Conservation (phyloP, 2,113 vertebrate genomes). For the Callocephalon fimbriatum region DNA sequence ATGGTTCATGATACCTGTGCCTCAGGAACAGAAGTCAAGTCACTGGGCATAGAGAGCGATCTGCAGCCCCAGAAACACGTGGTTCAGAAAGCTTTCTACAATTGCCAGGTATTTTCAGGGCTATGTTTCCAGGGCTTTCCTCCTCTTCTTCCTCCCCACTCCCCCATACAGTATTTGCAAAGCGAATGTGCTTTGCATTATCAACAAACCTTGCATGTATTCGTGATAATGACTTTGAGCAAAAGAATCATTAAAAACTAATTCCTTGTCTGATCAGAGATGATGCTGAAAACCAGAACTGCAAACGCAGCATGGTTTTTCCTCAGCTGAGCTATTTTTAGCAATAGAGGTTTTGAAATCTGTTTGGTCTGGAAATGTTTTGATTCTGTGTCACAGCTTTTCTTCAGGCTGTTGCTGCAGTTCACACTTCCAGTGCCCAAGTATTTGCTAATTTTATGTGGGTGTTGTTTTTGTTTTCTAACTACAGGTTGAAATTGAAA, state of each 20-base stretch:
- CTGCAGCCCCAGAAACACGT: slow-evolving; percentile 93
- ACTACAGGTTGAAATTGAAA: slow-evolving; percentile 93
- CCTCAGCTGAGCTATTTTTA: neutral
- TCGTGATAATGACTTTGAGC: neutral
- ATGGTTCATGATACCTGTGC: slow-evolving; percentile 83
- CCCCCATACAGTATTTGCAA: neutral
- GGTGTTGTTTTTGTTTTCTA: slow-evolving; percentile 1
- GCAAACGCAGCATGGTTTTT: neutral
- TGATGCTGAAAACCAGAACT: neutral
- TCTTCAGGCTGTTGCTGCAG: neutral
- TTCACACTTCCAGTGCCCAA: neutral
- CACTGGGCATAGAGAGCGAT: slow-evolving; percentile 88
- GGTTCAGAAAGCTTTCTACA: slow-evolving; percentile 87
- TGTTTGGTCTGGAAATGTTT: neutral
- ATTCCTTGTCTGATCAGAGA: slow-evolving; percentile 11
- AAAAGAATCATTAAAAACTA: slow-evolving; percentile 25
- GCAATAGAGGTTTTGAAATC: neutral
- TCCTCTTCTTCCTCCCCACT: neutral
- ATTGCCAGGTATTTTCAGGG: slow-evolving; percentile 83
- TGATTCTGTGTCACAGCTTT: neutral
- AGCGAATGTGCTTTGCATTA: neutral
- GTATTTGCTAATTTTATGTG: neutral
- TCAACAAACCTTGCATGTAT: neutral
- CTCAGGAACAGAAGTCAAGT: slow-evolving; percentile 87
- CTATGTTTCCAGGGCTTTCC: neutral